These are phyloP conservation scores for Sinosuthora webbiana DNA, from an alignment of 2,113 vertebrate genomes.

Conservation along the genomic window DNA sequence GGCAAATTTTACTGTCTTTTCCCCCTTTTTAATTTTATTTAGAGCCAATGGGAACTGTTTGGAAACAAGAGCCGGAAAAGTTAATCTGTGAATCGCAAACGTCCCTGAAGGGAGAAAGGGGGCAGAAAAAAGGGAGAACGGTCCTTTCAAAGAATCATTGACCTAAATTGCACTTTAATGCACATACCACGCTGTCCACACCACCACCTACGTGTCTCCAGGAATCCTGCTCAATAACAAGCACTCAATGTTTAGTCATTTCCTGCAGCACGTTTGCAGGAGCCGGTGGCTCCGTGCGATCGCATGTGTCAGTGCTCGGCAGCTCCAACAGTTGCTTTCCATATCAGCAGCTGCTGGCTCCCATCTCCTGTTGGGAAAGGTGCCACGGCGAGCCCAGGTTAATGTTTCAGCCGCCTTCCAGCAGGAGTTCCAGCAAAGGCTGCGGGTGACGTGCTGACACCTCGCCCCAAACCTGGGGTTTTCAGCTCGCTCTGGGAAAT, in stretches of 20 bases:
- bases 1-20: background rate
- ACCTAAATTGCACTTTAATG: slow-evolving; percentile 65
- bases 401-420: background rate
- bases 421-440: background rate
- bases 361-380: slow-evolving; percentile 59
- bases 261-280: slow-evolving; percentile 72
- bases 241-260: slow-evolving; percentile 74
- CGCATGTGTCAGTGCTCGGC: slow-evolving; percentile 55
- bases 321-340: slow-evolving; percentile 66
- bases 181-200: slow-evolving; percentile 63
- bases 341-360: slow-evolving; percentile 65
- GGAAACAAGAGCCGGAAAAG: slow-evolving; percentile 17
- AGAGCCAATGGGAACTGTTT: background rate
- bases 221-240: slow-evolving; percentile 67
- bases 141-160: slow-evolving; percentile 62
- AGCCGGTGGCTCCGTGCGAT: slow-evolving; percentile 9
- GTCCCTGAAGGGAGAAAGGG: background rate
- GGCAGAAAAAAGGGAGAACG: background rate
- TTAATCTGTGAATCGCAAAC: slow-evolving; percentile 35
- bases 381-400: slow-evolving; percentile 39
- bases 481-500: background rate
- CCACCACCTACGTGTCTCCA: slow-evolving; percentile 65
- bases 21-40: background rate
- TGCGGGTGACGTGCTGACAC: background rate
- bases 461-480: background rate